Evolutionary conservation across 2,888 invertebrate species (phyloP), one percentile per base, ranked within the genome.

Genomic region (Napeogenes inachia): DNA sequence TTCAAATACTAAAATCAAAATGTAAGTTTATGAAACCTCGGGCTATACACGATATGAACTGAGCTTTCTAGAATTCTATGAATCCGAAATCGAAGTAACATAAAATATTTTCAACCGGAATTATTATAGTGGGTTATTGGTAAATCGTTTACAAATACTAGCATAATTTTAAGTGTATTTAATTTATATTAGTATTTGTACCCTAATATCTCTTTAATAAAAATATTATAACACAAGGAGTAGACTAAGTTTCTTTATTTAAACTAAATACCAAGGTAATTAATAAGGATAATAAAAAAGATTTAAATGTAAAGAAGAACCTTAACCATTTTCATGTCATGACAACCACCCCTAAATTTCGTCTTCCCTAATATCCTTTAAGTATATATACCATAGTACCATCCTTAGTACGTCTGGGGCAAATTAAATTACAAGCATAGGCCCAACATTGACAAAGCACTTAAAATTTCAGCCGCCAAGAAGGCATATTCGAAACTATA

Each of bases 381-480:
- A 58, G 33, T 53, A 55, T 54, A 45, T 62, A 57, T 53, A 60
- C 13, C 42, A 33, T 55, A 62, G 33, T 46, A 54, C 32, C n/a
- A 53, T 57, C 45, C 13, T 54, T 45, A 59, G 61, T 59, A 30
- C 12, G 30, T 63, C 54, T 60, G 57, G 63, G 56, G 78, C 75
- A 77, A 82, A 84, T 82, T 82, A 80, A 80, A 82, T 84, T 82
- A 80, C 78, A 75, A 79, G 74, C 75, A 76, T 59, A 57, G 68
- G 63, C 57, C 54, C 70, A 73, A 75, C 72, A 73, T 72, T 70
- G 66, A 71, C 70, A 71, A 68, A 74, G 76, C 81, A 80, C 81
- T 84, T 77, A 82, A 84, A 84, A 77, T 84, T 80, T 84, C 79
- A 79, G 69, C 75, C 75, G 73, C 69, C 73, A 68, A 78, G 76